Conservation (phyloP, 2,888 invertebrate species). For the Sisyra terminalis region DNA sequence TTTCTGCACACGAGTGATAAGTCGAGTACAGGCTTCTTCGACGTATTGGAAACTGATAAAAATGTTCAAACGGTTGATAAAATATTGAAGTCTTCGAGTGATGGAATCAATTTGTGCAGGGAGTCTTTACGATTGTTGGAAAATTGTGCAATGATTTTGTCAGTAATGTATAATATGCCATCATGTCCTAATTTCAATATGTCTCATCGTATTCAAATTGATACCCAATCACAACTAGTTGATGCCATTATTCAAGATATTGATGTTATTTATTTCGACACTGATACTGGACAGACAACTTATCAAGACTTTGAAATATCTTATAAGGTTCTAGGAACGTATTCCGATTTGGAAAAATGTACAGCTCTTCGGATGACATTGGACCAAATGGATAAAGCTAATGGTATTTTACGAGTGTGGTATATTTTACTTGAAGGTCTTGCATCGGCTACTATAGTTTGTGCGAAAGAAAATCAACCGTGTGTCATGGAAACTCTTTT, state of each 20-base stretch:
- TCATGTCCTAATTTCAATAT: slow-evolving; percentile 87
- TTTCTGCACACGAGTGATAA: slow-evolving; percentile 23
- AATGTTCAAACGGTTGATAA: slow-evolving; percentile 4
- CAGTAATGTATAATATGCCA: slow-evolving; percentile 89
- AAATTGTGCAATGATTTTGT: slow-evolving; percentile 72
- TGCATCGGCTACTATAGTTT: slow-evolving; percentile 63
- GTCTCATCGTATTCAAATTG: slow-evolving; percentile 66
- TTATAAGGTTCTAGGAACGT: slow-evolving; percentile 40
- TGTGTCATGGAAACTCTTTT: slow-evolving; percentile 78
- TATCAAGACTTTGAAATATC: slow-evolving; percentile 43
- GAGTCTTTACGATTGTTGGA: slow-evolving; percentile 75
- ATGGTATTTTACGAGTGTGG: slow-evolving; percentile 80
- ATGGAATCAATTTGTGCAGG: slow-evolving; percentile 36
- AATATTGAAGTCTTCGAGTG: background rate
- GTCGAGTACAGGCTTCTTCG: slow-evolving; percentile 16
- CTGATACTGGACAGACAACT: slow-evolving; percentile 37
- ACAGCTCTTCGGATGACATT: slow-evolving; percentile 36
- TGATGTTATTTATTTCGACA: slow-evolving; percentile 50
- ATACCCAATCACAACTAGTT: slow-evolving; percentile 61
- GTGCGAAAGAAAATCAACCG: slow-evolving; percentile 60
- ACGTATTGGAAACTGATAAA: slow-evolving; percentile 14
- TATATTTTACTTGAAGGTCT: slow-evolving; percentile 77
- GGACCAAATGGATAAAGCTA: slow-evolving; percentile 55
- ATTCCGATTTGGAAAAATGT: slow-evolving; percentile 24
- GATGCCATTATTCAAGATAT: slow-evolving; percentile 72